Percentiles rank a stretch among this genome's conserved stretches.
Conservation (phyloP, 2,113 vertebrate species). For the Mustelus asterias region DNA sequence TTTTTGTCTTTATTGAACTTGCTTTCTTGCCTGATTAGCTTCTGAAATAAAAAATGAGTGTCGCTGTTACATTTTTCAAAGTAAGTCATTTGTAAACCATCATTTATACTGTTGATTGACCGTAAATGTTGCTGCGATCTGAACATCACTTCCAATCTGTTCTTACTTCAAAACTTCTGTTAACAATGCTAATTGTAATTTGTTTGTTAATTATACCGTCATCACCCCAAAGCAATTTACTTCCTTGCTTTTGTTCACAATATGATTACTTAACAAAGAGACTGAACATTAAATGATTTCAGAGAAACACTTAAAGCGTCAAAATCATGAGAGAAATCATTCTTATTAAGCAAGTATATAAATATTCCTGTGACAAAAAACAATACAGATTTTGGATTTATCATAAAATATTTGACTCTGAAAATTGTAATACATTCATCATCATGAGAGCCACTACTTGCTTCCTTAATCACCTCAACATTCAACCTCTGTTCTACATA, state of each 20-base stretch:
- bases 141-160: not conserved
- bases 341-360: not conserved
- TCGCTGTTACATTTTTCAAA: not conserved
- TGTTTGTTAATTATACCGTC: not conserved
- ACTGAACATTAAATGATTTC: not conserved
- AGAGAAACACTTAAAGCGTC: not conserved
- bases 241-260: not conserved
- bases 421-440: not conserved
- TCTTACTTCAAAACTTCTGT: not conserved
- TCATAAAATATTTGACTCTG: not conserved
- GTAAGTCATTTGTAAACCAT: not conserved
- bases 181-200: not conserved
- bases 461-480: not conserved
- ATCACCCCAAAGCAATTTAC: not conserved
- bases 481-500: not conserved
- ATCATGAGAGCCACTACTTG: not conserved
- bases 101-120: not conserved
- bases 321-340: not conserved
- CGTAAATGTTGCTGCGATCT: not conserved
- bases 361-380: not conserved
- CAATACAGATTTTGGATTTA: not conserved
- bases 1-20: not conserved
- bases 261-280: slow-evolving; percentile 1
- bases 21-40: not conserved
- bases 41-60: not conserved